Base-by-base conservation (phyloP, 1,140 invertebrate species). In the Micrasema minimum region DNA sequence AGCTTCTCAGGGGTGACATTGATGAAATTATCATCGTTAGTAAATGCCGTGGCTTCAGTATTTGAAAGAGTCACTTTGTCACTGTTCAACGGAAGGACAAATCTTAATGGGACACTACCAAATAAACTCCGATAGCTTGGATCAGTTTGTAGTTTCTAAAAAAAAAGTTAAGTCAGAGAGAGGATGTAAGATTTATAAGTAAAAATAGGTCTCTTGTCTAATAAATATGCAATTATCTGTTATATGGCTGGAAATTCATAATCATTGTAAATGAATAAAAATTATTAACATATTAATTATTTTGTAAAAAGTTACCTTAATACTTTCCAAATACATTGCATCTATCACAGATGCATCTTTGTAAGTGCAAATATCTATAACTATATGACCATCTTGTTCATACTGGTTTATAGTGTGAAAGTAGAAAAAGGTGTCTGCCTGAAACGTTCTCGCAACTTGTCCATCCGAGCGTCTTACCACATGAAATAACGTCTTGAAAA, bases 321-420 rank as follows among this genome's bases (percentile, higher is more conserved):
- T 88, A 16, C 89, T 88, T 62, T 94, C 89, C 16, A 93, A 81
- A 75, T 92, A 95, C 92, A 96, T 93, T 72, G 92, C 94, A 72
- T 95, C 89, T 11, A 96, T 80, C 86, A 94, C 92, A 69, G 89
- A 86, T 0, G 93, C 87, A 83, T 96, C 89, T 70, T 90, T 88
- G 77, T 96, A 96, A 53, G 89, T 88, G 77, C 93, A 95, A 41
- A 96, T 87, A 77, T 96, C 95, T 0, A 96, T 79, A 1, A 96
- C 79, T 48, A 93, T 84, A 69, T 88, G 85, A 14, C 87, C 84
- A 48, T 90, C 88, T 48, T 85, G 82, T 78, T 95, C 95, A 78
- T 90, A 97, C 61, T 92, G 89, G 82, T 97, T 97, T 61, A 96
- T 94, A 26, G 94, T 92, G 77, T 97, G 96, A 2, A 96, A 85